A percentile compares a stretch with the other conserved stretches of the same genome.
Conservation (phyloP, 2,113 vertebrate species). For the Protomyctophum bolini region DNA sequence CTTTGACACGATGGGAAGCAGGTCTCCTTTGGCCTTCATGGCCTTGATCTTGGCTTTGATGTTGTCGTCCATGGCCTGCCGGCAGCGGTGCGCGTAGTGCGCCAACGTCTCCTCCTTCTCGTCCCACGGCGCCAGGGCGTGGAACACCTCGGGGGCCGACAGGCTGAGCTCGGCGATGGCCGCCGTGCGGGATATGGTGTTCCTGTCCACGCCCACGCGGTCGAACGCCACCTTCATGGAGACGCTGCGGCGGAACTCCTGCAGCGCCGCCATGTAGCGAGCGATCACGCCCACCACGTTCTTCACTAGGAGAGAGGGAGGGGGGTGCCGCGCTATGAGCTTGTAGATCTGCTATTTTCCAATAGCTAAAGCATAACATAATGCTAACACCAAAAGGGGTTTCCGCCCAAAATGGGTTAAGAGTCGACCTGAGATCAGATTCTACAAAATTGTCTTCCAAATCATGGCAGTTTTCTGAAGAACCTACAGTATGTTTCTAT, state of each 20-base stretch:
- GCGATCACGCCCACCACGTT: constrained; percentile 71
- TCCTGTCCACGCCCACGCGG: constrained; percentile 69
- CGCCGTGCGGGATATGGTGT: constrained; percentile 71
- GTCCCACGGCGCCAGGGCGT: constrained; percentile 64
- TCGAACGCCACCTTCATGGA: constrained; percentile 74
- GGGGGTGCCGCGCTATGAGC: too few species aligned
- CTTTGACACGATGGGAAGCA: constrained; percentile 65
- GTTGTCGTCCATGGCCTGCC: constrained; percentile 72
- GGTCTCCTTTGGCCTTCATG: constrained; percentile 71
- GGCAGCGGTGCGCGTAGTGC: constrained; percentile 64
- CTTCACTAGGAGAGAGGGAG: constrained; percentile 54
- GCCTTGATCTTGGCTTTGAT: constrained; percentile 70
- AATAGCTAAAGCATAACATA: too few species aligned
- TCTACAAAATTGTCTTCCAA: too few species aligned
- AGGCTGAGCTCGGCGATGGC: constrained; percentile 71
- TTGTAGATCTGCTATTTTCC: too few species aligned
- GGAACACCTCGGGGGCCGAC: constrained; percentile 68
- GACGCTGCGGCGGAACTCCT: constrained; percentile 66
- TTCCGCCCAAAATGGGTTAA: too few species aligned
- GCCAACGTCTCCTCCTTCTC: constrained; percentile 74
- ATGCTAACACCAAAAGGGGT: too few species aligned
- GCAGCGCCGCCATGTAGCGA: constrained; percentile 66
- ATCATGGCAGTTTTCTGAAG: too few species aligned
- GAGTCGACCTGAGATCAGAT: too few species aligned
- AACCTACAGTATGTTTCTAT: too few species aligned